Percentiles rank a stretch among this genome's conserved stretches.
These are phyloP conservation scores for Yasuhikotakia modesta DNA, from an alignment of 2,797 vertebrate species.

Conservation along the genomic window DNA sequence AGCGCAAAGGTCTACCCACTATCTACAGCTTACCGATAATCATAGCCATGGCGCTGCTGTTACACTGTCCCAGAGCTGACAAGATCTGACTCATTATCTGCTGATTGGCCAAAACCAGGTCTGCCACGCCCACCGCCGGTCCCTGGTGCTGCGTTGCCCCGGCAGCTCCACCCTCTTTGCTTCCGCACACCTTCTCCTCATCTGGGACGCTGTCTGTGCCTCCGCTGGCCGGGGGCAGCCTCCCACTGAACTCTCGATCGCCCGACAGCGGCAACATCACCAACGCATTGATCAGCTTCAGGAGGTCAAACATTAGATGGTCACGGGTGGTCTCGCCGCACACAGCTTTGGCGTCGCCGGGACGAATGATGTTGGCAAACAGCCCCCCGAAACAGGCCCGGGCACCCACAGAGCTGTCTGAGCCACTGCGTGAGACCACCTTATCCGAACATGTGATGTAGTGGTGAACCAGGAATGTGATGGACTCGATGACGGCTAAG, in stretches of 20 bases:
- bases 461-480: constrained; percentile 97
- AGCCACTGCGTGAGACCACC: constrained; percentile 94
- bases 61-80: constrained; percentile 96
- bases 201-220: constrained; percentile 91
- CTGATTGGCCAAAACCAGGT: constrained; percentile 96
- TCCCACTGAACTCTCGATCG: constrained; percentile 92
- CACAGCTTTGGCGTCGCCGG: constrained; percentile 94
- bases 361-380: constrained; percentile 96
- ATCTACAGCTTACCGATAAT: too few species aligned
- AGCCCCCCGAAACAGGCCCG: constrained; percentile 97
- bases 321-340: constrained; percentile 97
- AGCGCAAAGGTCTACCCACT: too few species aligned
- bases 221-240: constrained; percentile 80
- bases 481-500: constrained; percentile 94
- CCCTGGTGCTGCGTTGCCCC: constrained; percentile 80
- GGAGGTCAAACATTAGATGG: constrained; percentile 97
- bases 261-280: constrained; percentile 94
- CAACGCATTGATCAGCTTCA: constrained; percentile 94
- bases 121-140: constrained; percentile 88
- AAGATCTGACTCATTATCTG: constrained; percentile 99
- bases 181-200: constrained; percentile 96
- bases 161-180: constrained; percentile 84
- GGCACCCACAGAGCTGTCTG: constrained; percentile 93
- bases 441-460: constrained; percentile 98
- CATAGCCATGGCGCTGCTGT: constrained; percentile 99